Evolutionary conservation across 2,113 vertebrate genomes (phyloP).

Genomic region (Aegypius monachus): DNA sequence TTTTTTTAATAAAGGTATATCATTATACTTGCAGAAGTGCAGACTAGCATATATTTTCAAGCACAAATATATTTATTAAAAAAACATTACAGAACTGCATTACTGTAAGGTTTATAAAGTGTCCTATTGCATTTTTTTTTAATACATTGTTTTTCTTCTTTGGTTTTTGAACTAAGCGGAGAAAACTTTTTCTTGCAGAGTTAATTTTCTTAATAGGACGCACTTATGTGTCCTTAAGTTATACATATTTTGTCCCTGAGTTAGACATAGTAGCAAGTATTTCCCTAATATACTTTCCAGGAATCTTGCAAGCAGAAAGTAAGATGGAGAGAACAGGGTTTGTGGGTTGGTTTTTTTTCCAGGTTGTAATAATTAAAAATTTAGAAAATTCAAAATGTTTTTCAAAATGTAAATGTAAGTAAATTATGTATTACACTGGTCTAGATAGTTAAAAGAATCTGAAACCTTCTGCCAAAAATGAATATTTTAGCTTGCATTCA

Average conservation of each 20-base stretch:
- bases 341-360: not conserved
- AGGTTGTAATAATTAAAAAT: constrained; percentile 2
- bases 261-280: not conserved
- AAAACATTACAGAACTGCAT: not conserved
- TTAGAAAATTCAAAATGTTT: not conserved
- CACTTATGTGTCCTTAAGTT: not conserved
- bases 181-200: not conserved
- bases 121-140: not conserved
- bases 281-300: not conserved
- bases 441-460: not conserved
- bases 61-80: not conserved
- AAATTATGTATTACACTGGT: constrained; percentile 11
- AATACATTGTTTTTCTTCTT: not conserved
- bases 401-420: not conserved
- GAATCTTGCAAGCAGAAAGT: not conserved
- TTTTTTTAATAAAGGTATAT: not conserved
- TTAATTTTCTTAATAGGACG: not conserved
- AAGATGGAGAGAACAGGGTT: not conserved
- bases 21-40: not conserved
- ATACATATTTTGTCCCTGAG: not conserved
- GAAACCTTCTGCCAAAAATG: not conserved
- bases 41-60: not conserved
- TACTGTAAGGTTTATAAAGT: not conserved
- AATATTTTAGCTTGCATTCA: constrained; percentile 33
- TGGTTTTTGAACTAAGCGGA: not conserved